Evolutionary conservation across 2,888 invertebrate genomes (phyloP), one percentile per base, ranked within the genome.

Genomic region (Hydroisotoma schaefferi): DNA sequence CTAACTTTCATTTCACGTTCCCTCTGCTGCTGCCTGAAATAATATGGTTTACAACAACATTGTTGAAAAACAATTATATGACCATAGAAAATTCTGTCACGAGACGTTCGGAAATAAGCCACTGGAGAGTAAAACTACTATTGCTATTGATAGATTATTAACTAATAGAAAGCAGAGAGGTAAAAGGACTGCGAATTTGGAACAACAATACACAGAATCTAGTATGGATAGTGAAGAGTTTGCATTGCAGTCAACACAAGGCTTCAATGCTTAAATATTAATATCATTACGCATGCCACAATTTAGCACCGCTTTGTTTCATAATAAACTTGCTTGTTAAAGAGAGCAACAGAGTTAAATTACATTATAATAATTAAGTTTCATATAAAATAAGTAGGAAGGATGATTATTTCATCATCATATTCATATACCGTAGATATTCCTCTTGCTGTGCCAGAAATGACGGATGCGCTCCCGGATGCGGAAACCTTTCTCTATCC

Each of bases 1-100:
- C 90, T 84, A 75, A 90, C 87, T 81, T 90, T 90, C 74, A 90
- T 82, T 80, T 90, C 89, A 71, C 89, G 83, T 75, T 90, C 89
- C 73, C 89, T 85, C 79, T 89, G 88, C 82, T 74, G 75, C 63
- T 88, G 88, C 73, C 85, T 84, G 79, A 80, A 78, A 81, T 53
- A 57, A 59, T 53, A 56, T 54, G 53, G 63, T 56, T 56, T 55
- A 57, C 57, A 49, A 63, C 54, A 63, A 63, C 37, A 38, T 55
- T 59, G 58, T 63, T 61, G 61, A 62, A 52, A 57, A 59, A 55
- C 23, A 55, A 3, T 49, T n/a, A 49, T 18, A 40, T 4, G 37
- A 33, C 27, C 40, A 53, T 18, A 37, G 26, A 40, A 8, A 4
- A 26, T 18, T 38, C 15, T 25, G 26, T 53, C 38, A 40, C 43